Base-by-base conservation (phyloP, 1,140 invertebrate genomes). In the Drosophila ficusphila region DNA sequence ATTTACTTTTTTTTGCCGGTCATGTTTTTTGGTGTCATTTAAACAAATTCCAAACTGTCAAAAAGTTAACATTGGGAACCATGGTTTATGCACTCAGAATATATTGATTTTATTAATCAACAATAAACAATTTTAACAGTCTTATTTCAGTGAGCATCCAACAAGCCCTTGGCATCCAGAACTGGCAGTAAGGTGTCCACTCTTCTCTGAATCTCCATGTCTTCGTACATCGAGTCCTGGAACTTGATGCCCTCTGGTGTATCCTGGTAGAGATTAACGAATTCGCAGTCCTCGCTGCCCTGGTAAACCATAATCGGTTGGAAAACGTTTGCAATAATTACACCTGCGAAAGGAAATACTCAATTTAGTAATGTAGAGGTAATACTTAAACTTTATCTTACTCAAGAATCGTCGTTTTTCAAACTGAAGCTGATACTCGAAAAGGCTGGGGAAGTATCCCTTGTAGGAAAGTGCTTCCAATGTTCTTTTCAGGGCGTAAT, bases 381-480 rank as follows among this genome's bases (percentile, higher is more conserved):
- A n/a, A 3, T 0, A 3, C 29, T 8, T 0, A 9, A 3, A 16
- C 7, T 11, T 12, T 0, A 4, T 46, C 56, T 65, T 67, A 91
- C 90, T 49, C 11, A 79, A 49, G 46, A 90, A 90, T 12, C 76
- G 42, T 4, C 78, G 76, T 0, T 29, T 49, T 16, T 83, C 73
- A 11, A 85, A 71, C 18, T 91, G 79, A 3, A 85, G 18, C 11
- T 76, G 61, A 12, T 91, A 76, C n/a, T 90, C 69, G 29, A 76
- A 31, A 0, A 91, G 41, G 4, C 67, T 82, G 4, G 88, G 76
- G 4, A 91, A 41, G 1, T 41, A 23, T 0, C 71, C 78, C 1
- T 61, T 23, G 27, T 76, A 90, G 0, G 71, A 18, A 2, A 91
- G 53, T 5, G 48, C 57, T 2, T 44, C 39, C 19, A 91, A 36